These are phyloP conservation scores for Aspidiotus rigidus DNA, from an alignment of 2,888 invertebrate genomes.

Conservation along the genomic window DNA sequence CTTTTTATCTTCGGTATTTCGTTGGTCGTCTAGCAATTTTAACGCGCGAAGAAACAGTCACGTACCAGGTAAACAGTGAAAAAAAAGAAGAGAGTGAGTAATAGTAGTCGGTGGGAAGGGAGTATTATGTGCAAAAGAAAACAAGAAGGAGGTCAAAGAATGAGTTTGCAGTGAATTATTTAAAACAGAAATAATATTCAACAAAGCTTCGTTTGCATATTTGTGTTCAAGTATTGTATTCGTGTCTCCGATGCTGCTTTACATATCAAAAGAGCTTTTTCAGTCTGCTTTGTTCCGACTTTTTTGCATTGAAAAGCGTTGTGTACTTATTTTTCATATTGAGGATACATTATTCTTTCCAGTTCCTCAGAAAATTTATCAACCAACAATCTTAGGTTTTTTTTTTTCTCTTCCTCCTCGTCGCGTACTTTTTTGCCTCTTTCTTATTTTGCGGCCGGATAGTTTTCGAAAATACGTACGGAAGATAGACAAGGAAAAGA, in stretches of 20 bases:
- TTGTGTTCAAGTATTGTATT: conserved; percentile 23
- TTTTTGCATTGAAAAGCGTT: conserved; percentile 18
- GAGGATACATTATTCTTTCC: conserved; percentile 9
- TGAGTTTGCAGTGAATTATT: conserved; percentile 21
- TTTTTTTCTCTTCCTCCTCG: not conserved
- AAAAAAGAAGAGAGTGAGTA: not conserved
- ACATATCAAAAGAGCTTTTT: conserved; percentile 26
- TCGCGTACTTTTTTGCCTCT: not conserved
- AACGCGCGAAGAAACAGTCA: conserved; percentile 6
- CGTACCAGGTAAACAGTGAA: conserved; percentile 7
- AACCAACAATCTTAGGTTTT: conserved; percentile 10
- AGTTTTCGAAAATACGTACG: conserved; percentile 2
- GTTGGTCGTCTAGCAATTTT: too few species aligned
- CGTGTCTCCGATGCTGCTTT: conserved; percentile 24
- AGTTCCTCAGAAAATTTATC: conserved; percentile 14
- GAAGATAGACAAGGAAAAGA: not conserved
- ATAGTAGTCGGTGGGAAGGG: not conserved
- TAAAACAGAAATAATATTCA: conserved; percentile 26
- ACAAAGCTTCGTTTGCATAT: conserved; percentile 26
- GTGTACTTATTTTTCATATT: conserved; percentile 20
- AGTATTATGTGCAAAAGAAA: conserved; percentile 16
- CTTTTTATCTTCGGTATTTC: not conserved
- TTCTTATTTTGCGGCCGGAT: conserved; percentile 4
- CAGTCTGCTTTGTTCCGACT: not conserved
- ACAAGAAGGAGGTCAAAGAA: conserved; percentile 24